phyloP scores from a whole-genome alignment of 2,888 invertebrate species.

The Heteromyza rotundicornis region DNA sequence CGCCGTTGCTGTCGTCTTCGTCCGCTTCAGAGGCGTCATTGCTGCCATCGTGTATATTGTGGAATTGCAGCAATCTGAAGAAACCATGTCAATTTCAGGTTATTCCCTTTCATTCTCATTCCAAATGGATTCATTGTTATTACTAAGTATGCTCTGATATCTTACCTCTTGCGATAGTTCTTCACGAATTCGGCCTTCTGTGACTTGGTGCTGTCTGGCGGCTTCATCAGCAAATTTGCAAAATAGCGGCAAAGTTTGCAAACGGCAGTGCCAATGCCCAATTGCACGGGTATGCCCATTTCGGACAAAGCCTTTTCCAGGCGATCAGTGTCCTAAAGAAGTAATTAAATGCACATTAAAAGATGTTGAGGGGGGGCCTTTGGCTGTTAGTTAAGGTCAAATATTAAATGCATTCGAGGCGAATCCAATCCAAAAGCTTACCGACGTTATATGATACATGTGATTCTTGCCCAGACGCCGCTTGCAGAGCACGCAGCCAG shows the following conservation, averaged over 20 bases:
- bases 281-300: slow-evolving; percentile 73
- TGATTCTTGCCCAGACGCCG: slow-evolving; percentile 78
- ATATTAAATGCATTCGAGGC: slow-evolving; percentile 5
- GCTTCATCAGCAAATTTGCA: slow-evolving; percentile 74
- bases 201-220: slow-evolving; percentile 64
- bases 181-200: slow-evolving; percentile 62
- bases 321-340: slow-evolving; percentile 65
- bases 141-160: background rate
- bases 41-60: slow-evolving; percentile 69
- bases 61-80: slow-evolving; percentile 75
- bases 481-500: slow-evolving; percentile 79
- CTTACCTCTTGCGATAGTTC: slow-evolving; percentile 71
- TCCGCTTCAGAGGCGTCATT: slow-evolving; percentile 57
- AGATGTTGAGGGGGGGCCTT: too few species aligned
- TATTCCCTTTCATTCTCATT: too few species aligned
- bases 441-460: slow-evolving; percentile 73
- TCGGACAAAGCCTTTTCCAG: slow-evolving; percentile 67
- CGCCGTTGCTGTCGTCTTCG: slow-evolving; percentile 55
- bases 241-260: slow-evolving; percentile 85
- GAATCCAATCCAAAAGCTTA: slow-evolving; percentile 40
- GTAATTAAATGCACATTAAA: too few species aligned
- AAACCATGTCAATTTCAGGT: too few species aligned
- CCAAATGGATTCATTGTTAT: background rate
- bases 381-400: slow-evolving; percentile 10
- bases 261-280: slow-evolving; percentile 74